phyloP scores from a whole-genome alignment of 2,888 invertebrate genomes.

The Dinocampus coccinellae region DNA sequence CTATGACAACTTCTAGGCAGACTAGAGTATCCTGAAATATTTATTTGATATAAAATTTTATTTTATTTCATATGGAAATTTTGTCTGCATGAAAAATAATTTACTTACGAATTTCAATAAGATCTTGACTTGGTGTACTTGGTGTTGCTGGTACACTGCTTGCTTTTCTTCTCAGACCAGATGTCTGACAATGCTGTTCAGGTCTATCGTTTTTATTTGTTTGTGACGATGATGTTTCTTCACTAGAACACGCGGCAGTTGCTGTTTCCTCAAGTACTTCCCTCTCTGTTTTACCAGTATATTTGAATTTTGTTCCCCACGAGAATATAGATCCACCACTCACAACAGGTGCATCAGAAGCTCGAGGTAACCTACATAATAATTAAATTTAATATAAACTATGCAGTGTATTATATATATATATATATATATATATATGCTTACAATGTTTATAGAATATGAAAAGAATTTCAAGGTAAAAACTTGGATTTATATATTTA shows the following conservation, averaged over 20 bases:
- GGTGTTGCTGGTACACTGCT: conserved; percentile 91
- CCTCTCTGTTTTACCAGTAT: conserved; percentile 91
- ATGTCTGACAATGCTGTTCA: conserved; percentile 75
- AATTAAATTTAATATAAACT: no score
- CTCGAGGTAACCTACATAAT: conserved; percentile 81
- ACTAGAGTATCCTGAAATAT: conserved; percentile 81
- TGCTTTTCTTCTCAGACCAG: conserved; percentile 80
- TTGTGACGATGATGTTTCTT: conserved; percentile 44
- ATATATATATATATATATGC: no score
- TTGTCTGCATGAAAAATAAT: no score
- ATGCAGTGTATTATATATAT: no score
- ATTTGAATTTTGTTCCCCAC: conserved; percentile 94
- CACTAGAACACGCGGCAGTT: conserved; percentile 48
- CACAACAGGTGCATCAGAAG: conserved; percentile 88
- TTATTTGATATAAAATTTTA: background rate
- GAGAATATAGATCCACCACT: conserved; percentile 93
- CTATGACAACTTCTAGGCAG: conserved; percentile 85
- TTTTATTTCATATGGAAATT: background rate
- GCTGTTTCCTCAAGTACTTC: conserved; percentile 90
- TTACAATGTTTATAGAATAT: no score
- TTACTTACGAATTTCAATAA: conserved; percentile 72
- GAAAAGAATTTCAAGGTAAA: no score
- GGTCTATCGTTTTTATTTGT: conserved; percentile 72
- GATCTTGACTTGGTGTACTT: conserved; percentile 82
- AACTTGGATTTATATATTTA: no score